Evolutionary conservation across 2,888 invertebrate species (phyloP).

Genomic region (Opisthograptis luteolata): DNA sequence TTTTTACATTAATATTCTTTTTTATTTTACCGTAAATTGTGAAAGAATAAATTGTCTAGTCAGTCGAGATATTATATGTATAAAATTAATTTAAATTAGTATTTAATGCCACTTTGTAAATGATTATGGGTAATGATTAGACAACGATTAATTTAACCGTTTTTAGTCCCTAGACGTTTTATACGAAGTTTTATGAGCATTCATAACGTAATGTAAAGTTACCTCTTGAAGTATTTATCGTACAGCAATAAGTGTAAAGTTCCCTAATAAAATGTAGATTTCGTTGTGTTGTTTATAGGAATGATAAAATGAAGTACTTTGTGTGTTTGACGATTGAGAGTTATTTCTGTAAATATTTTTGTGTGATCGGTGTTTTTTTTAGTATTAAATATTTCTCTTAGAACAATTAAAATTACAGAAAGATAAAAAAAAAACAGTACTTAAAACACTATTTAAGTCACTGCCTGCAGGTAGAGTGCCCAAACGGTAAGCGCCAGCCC

Average conservation of each 20-base stretch:
- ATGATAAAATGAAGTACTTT: conserved; percentile 34
- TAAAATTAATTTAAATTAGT: conserved; percentile 34
- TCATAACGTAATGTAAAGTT: conserved; percentile 22
- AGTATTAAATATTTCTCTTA: too few relatives aligned
- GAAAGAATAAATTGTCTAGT: conserved; percentile 40
- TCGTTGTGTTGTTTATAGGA: conserved; percentile 36
- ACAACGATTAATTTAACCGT: conserved; percentile 63
- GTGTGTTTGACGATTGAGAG: conserved; percentile 29
- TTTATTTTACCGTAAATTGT: conserved; percentile 1
- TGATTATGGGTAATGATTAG: conserved; percentile 54
- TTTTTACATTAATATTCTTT: conserved; percentile 21
- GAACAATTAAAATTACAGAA: too few relatives aligned
- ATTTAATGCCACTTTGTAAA: conserved; percentile 60
- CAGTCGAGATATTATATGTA: conserved; percentile 41
- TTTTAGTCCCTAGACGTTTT: conserved; percentile 39
- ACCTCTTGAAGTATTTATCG: conserved; percentile 9
- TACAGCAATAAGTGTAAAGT: conserved; percentile 51
- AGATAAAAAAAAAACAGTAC: too few relatives aligned
- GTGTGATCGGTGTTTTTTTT: conserved; percentile 5
- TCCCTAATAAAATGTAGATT: conserved; percentile 33
- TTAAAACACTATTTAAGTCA: too few relatives aligned
- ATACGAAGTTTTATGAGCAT: conserved; percentile 28
- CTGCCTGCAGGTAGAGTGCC: too few relatives aligned
- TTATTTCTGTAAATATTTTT: neutral
- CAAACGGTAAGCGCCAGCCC: too few relatives aligned